Conservation (phyloP, 2,888 invertebrate genomes). For the Aporophyla lueneburgensis region DNA sequence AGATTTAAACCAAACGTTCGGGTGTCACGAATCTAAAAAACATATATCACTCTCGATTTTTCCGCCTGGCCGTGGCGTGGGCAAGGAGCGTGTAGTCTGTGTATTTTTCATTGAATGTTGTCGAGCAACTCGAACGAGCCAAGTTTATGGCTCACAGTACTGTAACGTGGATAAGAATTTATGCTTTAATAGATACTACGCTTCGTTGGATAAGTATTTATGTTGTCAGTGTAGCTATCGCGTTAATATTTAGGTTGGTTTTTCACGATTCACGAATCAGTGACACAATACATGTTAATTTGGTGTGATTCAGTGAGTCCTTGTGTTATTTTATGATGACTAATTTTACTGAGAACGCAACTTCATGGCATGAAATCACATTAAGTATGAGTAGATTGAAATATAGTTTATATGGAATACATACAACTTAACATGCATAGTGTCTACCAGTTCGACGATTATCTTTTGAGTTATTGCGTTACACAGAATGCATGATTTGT, state of each 20-base stretch:
- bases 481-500: not conserved
- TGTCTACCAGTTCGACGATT: not conserved
- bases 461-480: not conserved
- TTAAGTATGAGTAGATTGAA: not conserved
- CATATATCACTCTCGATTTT: slow-evolving; percentile 86
- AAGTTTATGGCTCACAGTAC: slow-evolving; percentile 62
- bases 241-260: slow-evolving; percentile 44
- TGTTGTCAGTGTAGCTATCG: slow-evolving; percentile 36
- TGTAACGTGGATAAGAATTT: slow-evolving; percentile 64
- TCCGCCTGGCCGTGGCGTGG: slow-evolving; percentile 67
- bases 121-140: slow-evolving; percentile 64
- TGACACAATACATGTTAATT: slow-evolving; percentile 49
- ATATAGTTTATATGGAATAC: slow-evolving; percentile 3
- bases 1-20: slow-evolving; percentile 85
- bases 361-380: not conserved
- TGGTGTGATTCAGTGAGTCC: slow-evolving; percentile 21
- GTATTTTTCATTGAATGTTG: slow-evolving; percentile 79
- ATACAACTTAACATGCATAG: not conserved
- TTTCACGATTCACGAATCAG: slow-evolving; percentile 43
- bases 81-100: slow-evolving; percentile 74
- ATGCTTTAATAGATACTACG: slow-evolving; percentile 65
- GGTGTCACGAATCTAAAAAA: slow-evolving; percentile 83
- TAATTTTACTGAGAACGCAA: slow-evolving; percentile 26
- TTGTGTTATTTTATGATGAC: slow-evolving; percentile 8
- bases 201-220: slow-evolving; percentile 61